phyloP scores from a whole-genome alignment of 2,113 vertebrate species.

The Peromyscus leucopus region DNA sequence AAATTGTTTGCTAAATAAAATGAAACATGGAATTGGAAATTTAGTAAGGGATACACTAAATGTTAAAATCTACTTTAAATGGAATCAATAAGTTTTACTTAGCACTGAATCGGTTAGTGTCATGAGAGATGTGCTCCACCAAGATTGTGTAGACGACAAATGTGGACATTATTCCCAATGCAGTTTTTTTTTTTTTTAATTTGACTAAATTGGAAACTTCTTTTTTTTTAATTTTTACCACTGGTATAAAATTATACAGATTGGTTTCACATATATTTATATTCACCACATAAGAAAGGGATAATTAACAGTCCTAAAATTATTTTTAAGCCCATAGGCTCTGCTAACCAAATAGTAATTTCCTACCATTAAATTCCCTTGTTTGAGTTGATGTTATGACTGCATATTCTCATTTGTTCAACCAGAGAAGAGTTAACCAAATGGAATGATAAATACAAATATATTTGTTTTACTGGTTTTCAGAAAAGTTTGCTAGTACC shows the following conservation, averaged over 20 bases:
- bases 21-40: conserved; percentile 20
- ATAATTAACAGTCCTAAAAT: conserved; percentile 36
- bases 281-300: conserved; percentile 49
- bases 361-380: neutral
- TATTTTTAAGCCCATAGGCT: conserved; percentile 50
- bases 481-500: neutral
- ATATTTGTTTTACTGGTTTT: neutral
- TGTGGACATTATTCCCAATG: neutral
- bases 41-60: neutral
- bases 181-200: neutral
- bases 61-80: neutral
- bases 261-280: neutral
- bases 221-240: neutral
- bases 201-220: conserved; percentile 19
- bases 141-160: neutral
- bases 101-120: neutral
- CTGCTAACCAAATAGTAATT: neutral
- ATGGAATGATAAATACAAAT: neutral
- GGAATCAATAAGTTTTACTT: neutral
- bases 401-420: neutral
- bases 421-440: too few relatives aligned
- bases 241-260: conserved; percentile 23
- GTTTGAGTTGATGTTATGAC: neutral
- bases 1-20: neutral
- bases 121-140: neutral